These are phyloP conservation scores for human DNA, from an alignment of 2,113 vertebrate species.

Conservation along the genomic window GRCh38 chr13:61722001-61722500, in stretches of 20 bases:
- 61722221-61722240: not conserved
- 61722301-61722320: not conserved
- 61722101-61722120: not conserved
- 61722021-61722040: not conserved
- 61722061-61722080: not conserved
- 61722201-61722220: not conserved
- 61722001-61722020: not conserved
- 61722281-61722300: not conserved
- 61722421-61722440: not conserved
- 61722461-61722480: not conserved
- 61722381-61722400: not conserved
- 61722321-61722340: not conserved
- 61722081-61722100: not conserved
- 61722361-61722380: not conserved
- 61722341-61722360: conserved; percentile 8
- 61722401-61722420: not conserved
- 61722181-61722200: not conserved
- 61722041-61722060: not conserved
- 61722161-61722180: not conserved
- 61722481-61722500: not conserved
- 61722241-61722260: not conserved
- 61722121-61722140: not conserved
- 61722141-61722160: not conserved
- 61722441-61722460: not conserved
- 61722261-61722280: not conserved